Evolutionary conservation across 2,888 invertebrate species (phyloP).

Genomic region (Cremastinae sp.): DNA sequence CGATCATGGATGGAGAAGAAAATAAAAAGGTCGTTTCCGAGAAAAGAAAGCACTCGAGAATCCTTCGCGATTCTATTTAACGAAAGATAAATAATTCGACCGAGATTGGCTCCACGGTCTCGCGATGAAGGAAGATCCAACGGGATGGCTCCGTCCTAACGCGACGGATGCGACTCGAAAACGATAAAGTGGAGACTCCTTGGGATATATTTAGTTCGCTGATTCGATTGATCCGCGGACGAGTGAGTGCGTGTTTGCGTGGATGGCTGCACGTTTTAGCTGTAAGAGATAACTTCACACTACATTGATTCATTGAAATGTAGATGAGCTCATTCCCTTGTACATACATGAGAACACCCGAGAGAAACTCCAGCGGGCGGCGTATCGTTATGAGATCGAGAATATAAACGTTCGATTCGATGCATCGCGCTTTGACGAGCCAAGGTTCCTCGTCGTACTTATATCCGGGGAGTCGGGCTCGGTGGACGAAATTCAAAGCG

Average conservation of each 20-base stretch:
- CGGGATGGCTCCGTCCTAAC: background rate
- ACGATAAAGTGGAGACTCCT: slow-evolving; percentile 4
- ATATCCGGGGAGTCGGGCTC: too few relatives aligned
- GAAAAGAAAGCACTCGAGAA: background rate
- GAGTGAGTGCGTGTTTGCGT: slow-evolving; percentile 26
- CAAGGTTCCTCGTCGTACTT: too few relatives aligned
- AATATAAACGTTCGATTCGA: background rate
- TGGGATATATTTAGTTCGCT: slow-evolving; percentile 47
- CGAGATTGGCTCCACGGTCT: slow-evolving; percentile 1
- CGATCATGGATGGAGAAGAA: background rate
- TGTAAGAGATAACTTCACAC: slow-evolving; percentile 37
- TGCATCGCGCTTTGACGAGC: background rate
- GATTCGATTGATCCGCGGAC: slow-evolving; percentile 36
- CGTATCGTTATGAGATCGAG: slow-evolving; percentile 26
- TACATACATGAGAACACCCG: slow-evolving; percentile 44
- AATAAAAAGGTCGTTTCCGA: background rate
- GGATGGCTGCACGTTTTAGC: slow-evolving; percentile 17
- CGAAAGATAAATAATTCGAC: background rate
- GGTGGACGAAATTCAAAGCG: too few relatives aligned
- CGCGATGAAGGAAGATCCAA: slow-evolving; percentile 5
- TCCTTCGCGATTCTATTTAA: background rate
- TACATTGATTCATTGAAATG: slow-evolving; percentile 50
- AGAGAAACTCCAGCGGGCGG: background rate
- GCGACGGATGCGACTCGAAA: background rate
- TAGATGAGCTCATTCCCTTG: slow-evolving; percentile 59